A percentile compares a stretch with the other conserved stretches of the same genome.
Conservation (phyloP, 2,888 invertebrate genomes). For the Megamerina dolium region DNA sequence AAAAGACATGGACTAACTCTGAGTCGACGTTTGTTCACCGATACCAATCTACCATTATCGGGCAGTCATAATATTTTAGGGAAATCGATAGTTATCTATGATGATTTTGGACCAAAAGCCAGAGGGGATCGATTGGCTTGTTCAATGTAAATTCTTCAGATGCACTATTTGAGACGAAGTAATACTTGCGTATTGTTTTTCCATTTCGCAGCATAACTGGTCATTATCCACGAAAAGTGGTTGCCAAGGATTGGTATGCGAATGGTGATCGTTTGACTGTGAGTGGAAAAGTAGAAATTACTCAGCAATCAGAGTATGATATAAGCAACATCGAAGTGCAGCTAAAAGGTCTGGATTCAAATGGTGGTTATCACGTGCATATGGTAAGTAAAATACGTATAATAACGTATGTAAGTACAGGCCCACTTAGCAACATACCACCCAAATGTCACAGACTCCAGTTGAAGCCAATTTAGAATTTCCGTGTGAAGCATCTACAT, state of each 20-base stretch:
- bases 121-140: slow-evolving; percentile 85
- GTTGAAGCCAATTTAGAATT: slow-evolving; percentile 78
- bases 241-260: slow-evolving; percentile 82
- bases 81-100: slow-evolving; percentile 79
- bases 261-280: slow-evolving; percentile 63
- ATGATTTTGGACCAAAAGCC: slow-evolving; percentile 80
- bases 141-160: slow-evolving; percentile 59
- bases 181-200: not conserved
- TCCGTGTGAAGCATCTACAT: slow-evolving; percentile 76
- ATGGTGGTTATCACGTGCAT: slow-evolving; percentile 75
- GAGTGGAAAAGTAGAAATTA: slow-evolving; percentile 71
- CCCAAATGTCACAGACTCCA: slow-evolving; percentile 57
- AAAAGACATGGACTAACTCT: slow-evolving; percentile 59
- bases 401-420: not conserved
- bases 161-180: not conserved
- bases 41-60: slow-evolving; percentile 66
- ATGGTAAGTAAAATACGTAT: slow-evolving; percentile 54
- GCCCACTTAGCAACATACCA: not conserved
- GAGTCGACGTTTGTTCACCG: slow-evolving; percentile 73
- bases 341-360: slow-evolving; percentile 63
- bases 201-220: slow-evolving; percentile 59
- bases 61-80: slow-evolving; percentile 67
- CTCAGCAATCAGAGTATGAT: slow-evolving; percentile 82
- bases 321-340: slow-evolving; percentile 70
- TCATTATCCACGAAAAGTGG: slow-evolving; percentile 72